These are phyloP conservation scores for Latrodectus hesperus DNA, from an alignment of 2,888 invertebrate species.

Conservation along the genomic window DNA sequence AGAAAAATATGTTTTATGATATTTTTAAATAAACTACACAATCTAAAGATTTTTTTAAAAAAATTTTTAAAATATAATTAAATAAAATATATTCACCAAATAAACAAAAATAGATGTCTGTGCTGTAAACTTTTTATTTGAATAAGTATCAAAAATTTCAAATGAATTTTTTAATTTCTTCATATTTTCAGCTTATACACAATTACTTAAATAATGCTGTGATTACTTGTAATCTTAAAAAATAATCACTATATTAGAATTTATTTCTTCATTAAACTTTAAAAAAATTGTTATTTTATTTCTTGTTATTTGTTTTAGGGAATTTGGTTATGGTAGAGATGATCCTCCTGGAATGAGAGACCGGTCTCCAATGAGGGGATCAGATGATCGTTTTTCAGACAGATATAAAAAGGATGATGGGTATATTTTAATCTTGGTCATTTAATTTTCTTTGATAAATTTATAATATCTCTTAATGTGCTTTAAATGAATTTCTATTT, in stretches of 20 bases:
- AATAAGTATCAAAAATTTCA: too few species aligned
- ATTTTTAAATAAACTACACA: too few species aligned
- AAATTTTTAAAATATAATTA: too few species aligned
- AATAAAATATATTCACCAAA: too few species aligned
- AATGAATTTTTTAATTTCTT: not conserved
- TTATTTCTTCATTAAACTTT: not conserved
- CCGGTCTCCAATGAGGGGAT: conserved; percentile 52
- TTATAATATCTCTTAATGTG: not conserved
- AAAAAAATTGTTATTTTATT: not conserved
- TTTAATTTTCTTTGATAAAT: not conserved
- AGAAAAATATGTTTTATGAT: too few species aligned
- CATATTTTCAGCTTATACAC: not conserved
- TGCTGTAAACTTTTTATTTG: too few species aligned
- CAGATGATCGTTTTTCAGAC: conserved; percentile 60
- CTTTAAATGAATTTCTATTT: not conserved
- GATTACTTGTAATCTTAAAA: not conserved
- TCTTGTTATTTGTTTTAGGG: conserved; percentile 31
- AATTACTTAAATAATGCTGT: not conserved
- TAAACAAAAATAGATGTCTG: too few species aligned
- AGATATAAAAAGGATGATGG: conserved; percentile 59
- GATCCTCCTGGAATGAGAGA: conserved; percentile 43
- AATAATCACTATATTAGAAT: not conserved
- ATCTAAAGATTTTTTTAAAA: too few species aligned
- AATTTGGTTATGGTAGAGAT: conserved; percentile 55
- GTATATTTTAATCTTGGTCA: conserved; percentile 12